These are phyloP conservation scores for Numenius phaeopus DNA, from an alignment of 2,797 vertebrate species.

Conservation along the genomic window DNA sequence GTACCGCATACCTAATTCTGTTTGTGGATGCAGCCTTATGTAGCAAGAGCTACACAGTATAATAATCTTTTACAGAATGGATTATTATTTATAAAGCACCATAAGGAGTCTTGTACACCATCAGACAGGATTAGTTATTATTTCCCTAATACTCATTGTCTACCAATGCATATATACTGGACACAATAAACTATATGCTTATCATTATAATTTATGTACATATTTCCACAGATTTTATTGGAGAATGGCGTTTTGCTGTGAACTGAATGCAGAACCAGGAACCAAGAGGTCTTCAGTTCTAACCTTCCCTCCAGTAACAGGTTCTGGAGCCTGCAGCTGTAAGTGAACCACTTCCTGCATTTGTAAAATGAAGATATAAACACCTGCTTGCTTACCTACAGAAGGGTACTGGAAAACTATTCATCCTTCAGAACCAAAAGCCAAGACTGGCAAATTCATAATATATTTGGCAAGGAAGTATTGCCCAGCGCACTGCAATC, in stretches of 20 bases:
- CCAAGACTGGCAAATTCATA: neutral
- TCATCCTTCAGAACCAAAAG: neutral
- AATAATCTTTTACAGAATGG: neutral
- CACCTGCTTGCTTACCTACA: neutral
- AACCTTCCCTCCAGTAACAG: neutral
- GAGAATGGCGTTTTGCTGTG: neutral
- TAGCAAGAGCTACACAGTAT: neutral
- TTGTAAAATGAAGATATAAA: neutral
- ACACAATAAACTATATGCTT: neutral
- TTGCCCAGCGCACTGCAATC: neutral
- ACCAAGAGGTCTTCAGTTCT: neutral
- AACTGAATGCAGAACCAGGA: neutral
- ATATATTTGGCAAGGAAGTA: neutral
- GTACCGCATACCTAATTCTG: conserved; percentile 2
- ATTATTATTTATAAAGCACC: neutral
- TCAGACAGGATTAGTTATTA: neutral
- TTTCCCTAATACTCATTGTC: conserved; percentile 18
- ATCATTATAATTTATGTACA: neutral
- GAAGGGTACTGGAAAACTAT: neutral
- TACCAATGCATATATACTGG: neutral
- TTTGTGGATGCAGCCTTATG: conserved; percentile 11
- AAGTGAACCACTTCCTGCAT: neutral
- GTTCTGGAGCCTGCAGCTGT: neutral
- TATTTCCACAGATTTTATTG: neutral
- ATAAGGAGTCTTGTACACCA: neutral